Evolutionary conservation across 2,888 invertebrate species (phyloP), one percentile per base, ranked within the genome.

Genomic region (Erynnis tages): DNA sequence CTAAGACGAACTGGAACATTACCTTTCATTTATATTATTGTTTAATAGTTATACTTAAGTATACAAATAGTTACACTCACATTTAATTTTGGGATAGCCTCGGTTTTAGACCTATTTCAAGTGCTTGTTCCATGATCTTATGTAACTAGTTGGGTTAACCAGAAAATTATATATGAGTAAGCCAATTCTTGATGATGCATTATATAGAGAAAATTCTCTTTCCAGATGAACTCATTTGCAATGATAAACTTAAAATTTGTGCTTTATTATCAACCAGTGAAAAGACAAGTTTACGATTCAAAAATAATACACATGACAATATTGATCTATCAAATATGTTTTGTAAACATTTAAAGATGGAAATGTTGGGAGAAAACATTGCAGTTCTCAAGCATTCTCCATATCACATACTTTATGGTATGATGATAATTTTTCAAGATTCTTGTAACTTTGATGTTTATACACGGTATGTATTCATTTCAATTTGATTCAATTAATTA

Each of bases 381-480:
- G 58, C 76, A 1, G 57, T 84, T 8, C 71, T 78, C 54, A 80
- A 62, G 40, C 63, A 61, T 13, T 79, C 78, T 4, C 81, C 83
- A 0, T 76, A 76, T 54, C 82, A 87, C 50, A 54, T 61, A 0
- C 62, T 88, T 0, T 67, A 83, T 67, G 84, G 88, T 0, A 52
- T 77, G 1, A 73, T 82, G 75, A 34, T 85, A 1, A 46, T 76
- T 5, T 63, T 74, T 40, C 49, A 68, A 27, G 47, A 21, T 10
- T 43, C 56, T 8, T 40, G 10, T 21, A 53, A 54, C 8, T 30
- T 81, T 23, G 55, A 72, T 37, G 67, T 82, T 4, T 69, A 78
- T 54, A 69, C 79, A 57, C 80, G 85, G 88, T 87, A 68, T 57
- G 52, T 40, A 29, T n/a, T n/a, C n/a, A n/a, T n/a, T n/a, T n/a